These are phyloP conservation scores for Chaetorhynchus papuensis DNA, from an alignment of 2,113 vertebrate species.

Conservation along the genomic window DNA sequence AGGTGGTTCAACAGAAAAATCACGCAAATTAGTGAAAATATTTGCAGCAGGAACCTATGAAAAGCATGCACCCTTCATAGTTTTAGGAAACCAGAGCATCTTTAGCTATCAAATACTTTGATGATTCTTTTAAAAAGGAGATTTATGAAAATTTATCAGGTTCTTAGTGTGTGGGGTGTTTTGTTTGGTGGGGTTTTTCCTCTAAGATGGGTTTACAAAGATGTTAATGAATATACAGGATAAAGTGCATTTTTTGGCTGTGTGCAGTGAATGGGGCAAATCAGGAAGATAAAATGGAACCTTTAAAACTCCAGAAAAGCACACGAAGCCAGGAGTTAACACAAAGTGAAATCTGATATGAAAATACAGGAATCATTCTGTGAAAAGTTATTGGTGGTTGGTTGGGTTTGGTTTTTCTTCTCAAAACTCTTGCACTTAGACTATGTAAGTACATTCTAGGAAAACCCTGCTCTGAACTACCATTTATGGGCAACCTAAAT, in stretches of 20 bases:
- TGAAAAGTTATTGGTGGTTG: background rate
- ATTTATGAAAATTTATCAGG: background rate
- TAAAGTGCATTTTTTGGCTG: background rate
- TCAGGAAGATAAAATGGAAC: background rate
- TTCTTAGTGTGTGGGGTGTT: rapidly evolving
- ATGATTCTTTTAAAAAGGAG: background rate
- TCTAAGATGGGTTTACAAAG: background rate
- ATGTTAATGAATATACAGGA: background rate
- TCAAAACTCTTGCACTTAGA: background rate
- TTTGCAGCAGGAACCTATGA: background rate
- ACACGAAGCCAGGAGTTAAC: background rate
- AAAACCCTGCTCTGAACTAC: background rate
- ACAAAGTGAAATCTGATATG: background rate
- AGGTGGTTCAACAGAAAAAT: background rate
- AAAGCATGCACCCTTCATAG: background rate
- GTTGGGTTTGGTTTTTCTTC: background rate
- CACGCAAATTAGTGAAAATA: background rate
- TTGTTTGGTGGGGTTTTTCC: background rate
- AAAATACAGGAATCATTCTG: background rate
- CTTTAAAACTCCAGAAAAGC: background rate
- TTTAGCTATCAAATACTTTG: background rate
- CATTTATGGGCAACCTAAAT: background rate
- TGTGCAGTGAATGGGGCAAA: background rate
- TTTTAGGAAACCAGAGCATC: background rate
- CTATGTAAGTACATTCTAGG: background rate